A percentile compares a stretch with the other conserved stretches of the same genome.
Conservation (phyloP, 1,140 invertebrate species). For the Heterodera schachtii region DNA sequence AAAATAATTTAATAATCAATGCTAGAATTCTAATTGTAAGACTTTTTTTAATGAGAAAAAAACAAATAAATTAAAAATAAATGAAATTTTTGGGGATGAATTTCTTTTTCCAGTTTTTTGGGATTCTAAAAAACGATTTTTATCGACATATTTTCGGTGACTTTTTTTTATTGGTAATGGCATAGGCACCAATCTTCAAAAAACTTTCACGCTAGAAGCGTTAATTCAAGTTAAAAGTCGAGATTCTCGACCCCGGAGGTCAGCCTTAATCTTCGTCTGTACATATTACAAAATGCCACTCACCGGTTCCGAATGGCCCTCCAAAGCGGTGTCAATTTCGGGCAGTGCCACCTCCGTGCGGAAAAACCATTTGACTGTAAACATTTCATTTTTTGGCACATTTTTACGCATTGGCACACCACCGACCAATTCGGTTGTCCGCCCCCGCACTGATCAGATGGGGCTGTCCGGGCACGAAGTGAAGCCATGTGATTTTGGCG, state of each 20-base stretch:
- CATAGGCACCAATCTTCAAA: background rate
- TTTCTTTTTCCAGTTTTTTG: background rate
- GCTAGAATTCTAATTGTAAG: too few relatives aligned
- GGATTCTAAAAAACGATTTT: too few relatives aligned
- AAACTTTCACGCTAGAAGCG: too few relatives aligned
- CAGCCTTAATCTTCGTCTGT: background rate
- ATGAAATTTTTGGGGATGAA: too few relatives aligned
- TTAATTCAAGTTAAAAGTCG: background rate
- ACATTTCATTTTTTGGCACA: background rate
- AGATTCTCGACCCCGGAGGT: background rate
- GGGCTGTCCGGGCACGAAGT: constrained; percentile 43
- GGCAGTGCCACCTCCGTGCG: constrained; percentile 44
- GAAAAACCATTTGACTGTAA: constrained; percentile 45
- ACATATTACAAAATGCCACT: background rate
- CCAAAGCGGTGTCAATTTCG: constrained; percentile 31
- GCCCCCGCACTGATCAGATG: constrained; percentile 46
- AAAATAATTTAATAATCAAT: too few relatives aligned
- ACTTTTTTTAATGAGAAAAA: too few relatives aligned
- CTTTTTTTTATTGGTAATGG: too few relatives aligned
- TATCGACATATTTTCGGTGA: too few relatives aligned
- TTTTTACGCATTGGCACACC: background rate
- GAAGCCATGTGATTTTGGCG: constrained; percentile 29
- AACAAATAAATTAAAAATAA: too few relatives aligned
- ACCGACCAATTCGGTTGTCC: constrained; percentile 40
- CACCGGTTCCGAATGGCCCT: constrained; percentile 47